phyloP scores from a whole-genome alignment of 2,888 invertebrate genomes.

The Dolichopus griseipennis region DNA sequence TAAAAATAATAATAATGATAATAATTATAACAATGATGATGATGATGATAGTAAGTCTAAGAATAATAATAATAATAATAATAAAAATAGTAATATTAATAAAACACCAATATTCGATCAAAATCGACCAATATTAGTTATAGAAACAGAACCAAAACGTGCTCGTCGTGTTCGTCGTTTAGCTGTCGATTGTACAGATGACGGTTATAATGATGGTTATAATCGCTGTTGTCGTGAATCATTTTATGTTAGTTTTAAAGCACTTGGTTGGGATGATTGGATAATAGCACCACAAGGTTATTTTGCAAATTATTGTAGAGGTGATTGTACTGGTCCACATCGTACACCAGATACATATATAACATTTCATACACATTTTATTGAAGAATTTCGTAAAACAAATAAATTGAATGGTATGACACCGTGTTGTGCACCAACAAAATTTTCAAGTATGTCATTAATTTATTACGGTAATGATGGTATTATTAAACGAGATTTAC shows the following conservation, averaged over 20 bases:
- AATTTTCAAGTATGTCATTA: slow-evolving; percentile 84
- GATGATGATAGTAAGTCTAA: background rate
- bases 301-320: slow-evolving; percentile 88
- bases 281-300: slow-evolving; percentile 84
- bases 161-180: slow-evolving; percentile 65
- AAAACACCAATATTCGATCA: slow-evolving; percentile 42
- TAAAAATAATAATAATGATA: slow-evolving; percentile 1
- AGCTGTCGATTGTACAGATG: slow-evolving; percentile 70
- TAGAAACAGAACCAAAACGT: slow-evolving; percentile 64
- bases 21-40: background rate
- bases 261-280: slow-evolving; percentile 92
- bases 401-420: slow-evolving; percentile 68
- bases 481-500: slow-evolving; percentile 86
- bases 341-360: slow-evolving; percentile 74
- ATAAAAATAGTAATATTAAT: background rate
- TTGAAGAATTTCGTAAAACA: slow-evolving; percentile 78
- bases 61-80: background rate
- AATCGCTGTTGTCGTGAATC: slow-evolving; percentile 69
- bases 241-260: slow-evolving; percentile 85
- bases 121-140: slow-evolving; percentile 74
- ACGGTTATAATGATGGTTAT: slow-evolving; percentile 38
- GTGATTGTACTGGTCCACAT: slow-evolving; percentile 70
- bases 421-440: slow-evolving; percentile 86
- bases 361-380: slow-evolving; percentile 83
- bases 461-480: slow-evolving; percentile 82